A percentile compares a stretch with the other conserved stretches of the same genome.
Conservation (phyloP, 2,113 vertebrate species). For the Amphilophus citrinellus region DNA sequence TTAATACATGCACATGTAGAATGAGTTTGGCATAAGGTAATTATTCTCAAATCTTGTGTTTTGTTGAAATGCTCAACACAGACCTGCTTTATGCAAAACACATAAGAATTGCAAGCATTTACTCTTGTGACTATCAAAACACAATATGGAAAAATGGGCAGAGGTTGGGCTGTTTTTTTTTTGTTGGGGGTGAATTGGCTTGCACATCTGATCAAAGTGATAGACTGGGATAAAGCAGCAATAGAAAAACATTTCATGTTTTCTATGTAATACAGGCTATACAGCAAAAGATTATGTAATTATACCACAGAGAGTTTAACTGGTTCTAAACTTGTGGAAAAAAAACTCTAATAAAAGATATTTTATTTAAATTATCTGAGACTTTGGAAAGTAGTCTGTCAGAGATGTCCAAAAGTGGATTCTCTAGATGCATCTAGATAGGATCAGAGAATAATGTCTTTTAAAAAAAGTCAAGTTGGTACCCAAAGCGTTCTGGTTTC, state of each 20-base stretch:
- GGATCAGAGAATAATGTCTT: background rate
- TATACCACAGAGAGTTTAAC: background rate
- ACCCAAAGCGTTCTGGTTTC: background rate
- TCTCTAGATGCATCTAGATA: background rate
- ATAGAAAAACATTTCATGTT: background rate
- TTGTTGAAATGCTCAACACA: background rate
- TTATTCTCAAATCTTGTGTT: conserved; percentile 1
- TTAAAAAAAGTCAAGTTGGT: background rate
- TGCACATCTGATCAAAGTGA: background rate
- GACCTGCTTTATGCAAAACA: background rate
- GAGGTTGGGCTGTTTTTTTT: background rate
- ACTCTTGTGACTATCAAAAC: background rate
- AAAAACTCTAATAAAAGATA: background rate
- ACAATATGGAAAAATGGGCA: background rate
- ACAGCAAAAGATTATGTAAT: too few relatives aligned
- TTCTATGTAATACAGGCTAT: background rate
- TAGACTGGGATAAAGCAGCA: background rate
- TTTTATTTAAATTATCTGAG: background rate
- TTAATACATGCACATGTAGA: background rate
- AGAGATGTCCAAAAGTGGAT: background rate
- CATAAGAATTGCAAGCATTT: background rate
- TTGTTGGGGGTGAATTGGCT: background rate
- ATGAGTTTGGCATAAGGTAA: background rate
- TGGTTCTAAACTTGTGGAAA: background rate
- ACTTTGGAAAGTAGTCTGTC: background rate